These are phyloP conservation scores for Heliothis peltigera DNA, from an alignment of 2,888 invertebrate genomes.

Conservation along the genomic window DNA sequence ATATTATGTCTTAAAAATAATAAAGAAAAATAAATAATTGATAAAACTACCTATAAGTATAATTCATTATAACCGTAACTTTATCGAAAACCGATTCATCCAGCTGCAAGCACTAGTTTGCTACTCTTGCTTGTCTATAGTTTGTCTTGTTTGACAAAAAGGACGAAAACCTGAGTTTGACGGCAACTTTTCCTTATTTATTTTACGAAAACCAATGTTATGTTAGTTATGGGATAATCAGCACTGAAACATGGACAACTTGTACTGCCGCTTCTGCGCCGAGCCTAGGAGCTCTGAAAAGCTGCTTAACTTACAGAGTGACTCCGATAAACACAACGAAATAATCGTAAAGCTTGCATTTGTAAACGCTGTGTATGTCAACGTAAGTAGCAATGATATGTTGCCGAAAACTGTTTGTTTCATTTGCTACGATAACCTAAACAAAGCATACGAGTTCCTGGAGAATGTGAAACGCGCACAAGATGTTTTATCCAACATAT, in stretches of 20 bases:
- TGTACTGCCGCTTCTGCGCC: conserved; percentile 52
- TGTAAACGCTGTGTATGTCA: conserved; percentile 81
- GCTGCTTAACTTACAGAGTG: conserved; percentile 42
- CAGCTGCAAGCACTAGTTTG: not conserved
- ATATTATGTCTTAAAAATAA: not conserved
- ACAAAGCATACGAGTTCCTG: conserved; percentile 49
- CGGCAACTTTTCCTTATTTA: conserved; percentile 54
- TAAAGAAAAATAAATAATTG: too few species aligned
- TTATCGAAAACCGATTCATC: not conserved
- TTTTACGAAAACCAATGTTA: conserved; percentile 40
- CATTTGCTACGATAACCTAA: conserved; percentile 43
- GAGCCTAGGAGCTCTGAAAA: conserved; percentile 52
- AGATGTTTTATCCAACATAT: conserved; percentile 68
- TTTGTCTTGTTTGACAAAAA: conserved; percentile 55
- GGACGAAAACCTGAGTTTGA: conserved; percentile 47
- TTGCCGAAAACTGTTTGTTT: conserved; percentile 55
- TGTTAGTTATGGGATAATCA: conserved; percentile 43
- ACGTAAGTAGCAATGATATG: conserved; percentile 69
- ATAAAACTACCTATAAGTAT: too few species aligned
- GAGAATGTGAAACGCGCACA: conserved; percentile 51
- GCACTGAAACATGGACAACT: conserved; percentile 69
- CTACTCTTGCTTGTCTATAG: conserved; percentile 32
- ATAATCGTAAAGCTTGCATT: conserved; percentile 60
- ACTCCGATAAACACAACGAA: conserved; percentile 41
- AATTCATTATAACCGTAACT: conserved; percentile 24